Percentiles rank a stretch among this genome's conserved stretches.
These are phyloP conservation scores for Helicoverpa zea DNA, from an alignment of 1,140 invertebrate species.

Conservation along the genomic window DNA sequence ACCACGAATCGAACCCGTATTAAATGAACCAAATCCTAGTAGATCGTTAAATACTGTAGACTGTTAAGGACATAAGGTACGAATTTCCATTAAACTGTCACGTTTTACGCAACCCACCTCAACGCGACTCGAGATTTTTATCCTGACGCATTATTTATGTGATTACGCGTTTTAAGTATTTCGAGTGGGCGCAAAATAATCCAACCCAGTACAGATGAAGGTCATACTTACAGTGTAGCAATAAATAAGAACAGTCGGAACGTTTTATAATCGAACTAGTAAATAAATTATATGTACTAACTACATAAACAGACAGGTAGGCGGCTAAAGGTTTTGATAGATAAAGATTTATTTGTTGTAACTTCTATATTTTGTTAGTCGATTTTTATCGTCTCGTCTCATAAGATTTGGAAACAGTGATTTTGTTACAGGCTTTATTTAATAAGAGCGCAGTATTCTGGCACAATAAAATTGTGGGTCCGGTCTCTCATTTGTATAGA, in stretches of 20 bases:
- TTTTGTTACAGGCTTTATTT: no score
- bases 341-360: slow-evolving; percentile 15
- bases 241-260: slow-evolving; percentile 51
- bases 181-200: slow-evolving; percentile 47
- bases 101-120: slow-evolving; percentile 15
- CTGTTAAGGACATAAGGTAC: not conserved
- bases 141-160: slow-evolving; percentile 49
- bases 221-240: slow-evolving; percentile 50
- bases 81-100: slow-evolving; percentile 25
- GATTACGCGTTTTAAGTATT: slow-evolving; percentile 40
- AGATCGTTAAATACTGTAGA: not conserved
- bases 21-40: not conserved
- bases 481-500: no score
- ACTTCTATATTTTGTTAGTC: not conserved
- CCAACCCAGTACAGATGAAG: slow-evolving; percentile 47
- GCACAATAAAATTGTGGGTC: no score
- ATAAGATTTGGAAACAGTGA: no score
- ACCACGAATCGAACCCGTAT: not conserved
- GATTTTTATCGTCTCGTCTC: no score
- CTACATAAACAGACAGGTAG: slow-evolving; percentile 38
- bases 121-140: slow-evolving; percentile 37
- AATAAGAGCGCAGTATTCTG: no score
- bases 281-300: slow-evolving; percentile 39
- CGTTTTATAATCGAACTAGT: slow-evolving; percentile 40
- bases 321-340: slow-evolving; percentile 16